Conservation (phyloP, 2,113 vertebrate genomes). For the Cairina moschata region DNA sequence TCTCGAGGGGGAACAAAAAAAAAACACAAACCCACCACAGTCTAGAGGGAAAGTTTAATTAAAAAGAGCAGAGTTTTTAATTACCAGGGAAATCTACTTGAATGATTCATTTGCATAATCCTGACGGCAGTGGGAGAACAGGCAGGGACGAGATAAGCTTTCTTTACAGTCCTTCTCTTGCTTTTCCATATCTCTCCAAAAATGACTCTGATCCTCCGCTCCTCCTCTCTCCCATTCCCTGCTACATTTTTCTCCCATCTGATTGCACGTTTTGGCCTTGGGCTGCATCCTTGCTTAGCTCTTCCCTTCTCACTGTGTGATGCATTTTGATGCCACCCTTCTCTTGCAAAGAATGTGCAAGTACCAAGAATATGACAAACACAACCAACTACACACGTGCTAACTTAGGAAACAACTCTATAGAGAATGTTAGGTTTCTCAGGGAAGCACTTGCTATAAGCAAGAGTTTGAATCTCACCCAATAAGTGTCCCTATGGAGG, state of each 20-base stretch:
- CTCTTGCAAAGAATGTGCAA: too few species aligned
- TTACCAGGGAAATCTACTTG: conserved; percentile 73
- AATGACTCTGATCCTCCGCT: conserved; percentile 5
- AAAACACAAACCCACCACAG: background rate
- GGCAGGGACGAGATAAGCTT: conserved; percentile 65
- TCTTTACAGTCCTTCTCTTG: conserved; percentile 38
- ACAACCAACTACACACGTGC: too few species aligned
- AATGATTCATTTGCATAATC: conserved; percentile 77
- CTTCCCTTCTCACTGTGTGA: background rate
- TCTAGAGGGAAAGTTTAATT: conserved; percentile 75
- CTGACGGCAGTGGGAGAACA: conserved; percentile 17
- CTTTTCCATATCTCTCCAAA: conserved; percentile 40
- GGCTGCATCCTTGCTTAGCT: background rate
- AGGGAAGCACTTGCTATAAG: too few species aligned
- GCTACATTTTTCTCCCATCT: background rate
- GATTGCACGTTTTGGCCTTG: background rate
- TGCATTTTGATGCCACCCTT: background rate
- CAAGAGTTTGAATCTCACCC: too few species aligned
- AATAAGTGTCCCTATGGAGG: too few species aligned
- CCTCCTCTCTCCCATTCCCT: background rate
- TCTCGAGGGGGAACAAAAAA: conserved; percentile 5
- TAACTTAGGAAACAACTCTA: too few species aligned
- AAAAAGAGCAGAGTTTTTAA: conserved; percentile 76
- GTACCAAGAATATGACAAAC: too few species aligned
- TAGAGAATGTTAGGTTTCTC: too few species aligned